Evolutionary conservation across 2,888 invertebrate genomes (phyloP).

Genomic region (Pemphredon lugubris): DNA sequence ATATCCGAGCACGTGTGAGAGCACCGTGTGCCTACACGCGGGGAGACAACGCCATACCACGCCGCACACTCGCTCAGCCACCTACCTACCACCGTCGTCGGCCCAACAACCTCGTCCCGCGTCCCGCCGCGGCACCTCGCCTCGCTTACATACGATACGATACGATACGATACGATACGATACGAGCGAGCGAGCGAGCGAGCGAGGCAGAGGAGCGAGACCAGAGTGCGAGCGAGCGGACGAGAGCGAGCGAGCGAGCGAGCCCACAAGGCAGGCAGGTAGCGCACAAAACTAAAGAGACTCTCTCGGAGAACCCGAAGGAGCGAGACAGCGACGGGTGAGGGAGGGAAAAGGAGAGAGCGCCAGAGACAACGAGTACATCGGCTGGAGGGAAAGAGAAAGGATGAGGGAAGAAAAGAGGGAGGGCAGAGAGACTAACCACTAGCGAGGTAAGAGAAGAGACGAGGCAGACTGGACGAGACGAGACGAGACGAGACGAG

Average conservation of each 20-base stretch:
- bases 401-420: conserved; percentile 43
- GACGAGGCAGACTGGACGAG: conserved; percentile 57
- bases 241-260: conserved; percentile 53
- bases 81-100: conserved; percentile 46
- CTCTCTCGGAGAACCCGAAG: conserved; percentile 65
- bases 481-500: conserved; percentile 54
- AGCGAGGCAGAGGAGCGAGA: conserved; percentile 69
- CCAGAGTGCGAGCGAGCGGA: conserved; percentile 48
- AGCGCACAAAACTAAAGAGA: conserved; percentile 75
- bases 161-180: no score
- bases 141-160: conserved; percentile 72
- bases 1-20: conserved; percentile 31
- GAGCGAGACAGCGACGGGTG: conserved; percentile 50
- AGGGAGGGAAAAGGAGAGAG: conserved; percentile 46
- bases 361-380: conserved; percentile 28
- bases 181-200: conserved; percentile 65
- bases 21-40: conserved; percentile 56
- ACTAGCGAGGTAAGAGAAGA: conserved; percentile 59
- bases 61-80: conserved; percentile 46
- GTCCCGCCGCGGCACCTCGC: conserved; percentile 68
- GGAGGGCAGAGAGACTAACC: conserved; percentile 56
- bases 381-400: conserved; percentile 56
- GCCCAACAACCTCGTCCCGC: no score
- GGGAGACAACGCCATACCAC: conserved; percentile 67
- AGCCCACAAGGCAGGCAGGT: conserved; percentile 75